Base-by-base conservation (phyloP, 2,113 vertebrate species). In the Hemichromis elongatus region DNA sequence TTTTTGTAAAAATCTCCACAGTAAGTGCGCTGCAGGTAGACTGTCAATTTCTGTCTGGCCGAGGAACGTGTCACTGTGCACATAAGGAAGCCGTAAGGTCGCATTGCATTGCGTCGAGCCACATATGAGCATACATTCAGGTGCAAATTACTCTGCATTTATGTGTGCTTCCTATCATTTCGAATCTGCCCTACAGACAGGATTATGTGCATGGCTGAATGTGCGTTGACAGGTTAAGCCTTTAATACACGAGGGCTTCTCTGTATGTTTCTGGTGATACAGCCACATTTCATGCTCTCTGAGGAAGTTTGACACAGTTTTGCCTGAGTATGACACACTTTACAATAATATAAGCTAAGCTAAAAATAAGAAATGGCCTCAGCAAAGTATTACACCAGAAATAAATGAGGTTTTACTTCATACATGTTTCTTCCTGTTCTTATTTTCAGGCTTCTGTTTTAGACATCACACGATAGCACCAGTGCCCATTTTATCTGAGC, bases 171-270 rank as follows among this genome's bases (percentile, higher is more conserved):
- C 45, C 52, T 78, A 55, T 82, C 47, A 80, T 79, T 68, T 84
- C 50, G 53, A 53, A 66, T 87, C 78, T 90, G 83, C 87, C 86
- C 77, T 68, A 59, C 77, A 88, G 91, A 91, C 75, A 87, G 82
- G 91, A 94, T 95, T 92, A 93, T 35, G 19, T 82, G 87, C 83
- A 80, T 90, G 91, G 81, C 66, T 88, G 89, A 81, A 79, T 94
- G 57, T 81, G 82, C 4, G 53, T 35, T 91, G 90, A 94, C 92
- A 93, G 90, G 88, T 91, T 94, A 92, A 93, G 92, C 90, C 87
- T 89, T 93, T 86, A 86, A 93, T 90, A 90, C 80, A 86, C 4
- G 24, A 53, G 73, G 61, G 28, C 52, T 89, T 73, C 81, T 82
- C 79, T 89, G 52, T 84, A 83, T 85, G 83, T 87, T 84, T 79